Evolutionary conservation across 2,888 invertebrate species (phyloP).

Genomic region (Hirtodrosophila duncani): DNA sequence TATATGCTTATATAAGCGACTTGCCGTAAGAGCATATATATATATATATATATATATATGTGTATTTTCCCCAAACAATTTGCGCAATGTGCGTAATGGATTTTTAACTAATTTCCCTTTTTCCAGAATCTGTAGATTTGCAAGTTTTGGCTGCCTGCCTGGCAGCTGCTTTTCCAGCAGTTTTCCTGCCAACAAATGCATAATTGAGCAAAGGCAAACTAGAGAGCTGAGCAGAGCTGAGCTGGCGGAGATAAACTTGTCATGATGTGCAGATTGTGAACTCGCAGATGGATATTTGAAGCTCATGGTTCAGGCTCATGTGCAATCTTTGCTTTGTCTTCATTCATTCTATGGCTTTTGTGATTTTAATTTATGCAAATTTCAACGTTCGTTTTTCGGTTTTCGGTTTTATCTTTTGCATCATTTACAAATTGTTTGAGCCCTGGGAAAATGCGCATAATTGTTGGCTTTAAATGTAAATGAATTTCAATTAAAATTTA

Average conservation of each 20-base stretch:
- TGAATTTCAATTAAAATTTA: conserved; percentile 68
- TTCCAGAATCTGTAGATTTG: conserved; percentile 17
- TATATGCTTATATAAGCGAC: too few relatives aligned
- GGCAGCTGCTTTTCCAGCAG: background rate
- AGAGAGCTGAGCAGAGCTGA: background rate
- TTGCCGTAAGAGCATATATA: conserved; percentile 17
- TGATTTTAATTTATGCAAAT: conserved; percentile 67
- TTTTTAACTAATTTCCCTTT: conserved; percentile 18
- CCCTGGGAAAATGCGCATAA: conserved; percentile 63
- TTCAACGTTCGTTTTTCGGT: conserved; percentile 24
- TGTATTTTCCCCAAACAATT: conserved; percentile 16
- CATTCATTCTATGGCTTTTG: conserved; percentile 1
- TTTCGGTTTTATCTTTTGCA: conserved; percentile 55
- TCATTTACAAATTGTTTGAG: conserved; percentile 62
- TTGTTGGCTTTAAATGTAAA: conserved; percentile 63
- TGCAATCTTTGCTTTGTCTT: too few relatives aligned
- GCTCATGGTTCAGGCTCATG: too few relatives aligned
- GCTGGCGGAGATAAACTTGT: too few relatives aligned
- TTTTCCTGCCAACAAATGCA: conserved; percentile 21
- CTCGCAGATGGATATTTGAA: too few relatives aligned
- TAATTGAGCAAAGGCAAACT: conserved; percentile 19
- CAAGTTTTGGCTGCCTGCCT: conserved; percentile 2
- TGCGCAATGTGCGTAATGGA: conserved; percentile 27
- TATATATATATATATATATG: too few relatives aligned
- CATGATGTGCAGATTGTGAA: too few relatives aligned